These are phyloP conservation scores for Amphiprion ocellaris DNA, from an alignment of 2,113 vertebrate genomes.

Conservation along the genomic window DNA sequence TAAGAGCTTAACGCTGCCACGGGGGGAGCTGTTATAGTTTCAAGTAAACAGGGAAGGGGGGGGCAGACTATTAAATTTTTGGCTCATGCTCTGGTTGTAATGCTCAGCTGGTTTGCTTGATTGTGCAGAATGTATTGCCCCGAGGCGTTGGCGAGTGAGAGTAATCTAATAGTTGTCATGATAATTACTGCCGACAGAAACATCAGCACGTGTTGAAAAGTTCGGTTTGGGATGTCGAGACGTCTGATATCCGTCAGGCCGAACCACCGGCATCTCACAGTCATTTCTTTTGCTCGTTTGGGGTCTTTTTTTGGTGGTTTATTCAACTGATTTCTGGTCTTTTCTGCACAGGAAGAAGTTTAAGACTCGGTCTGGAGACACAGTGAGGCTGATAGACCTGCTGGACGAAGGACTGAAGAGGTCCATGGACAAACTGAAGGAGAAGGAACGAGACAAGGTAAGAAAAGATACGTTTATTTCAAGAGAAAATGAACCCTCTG, in stretches of 20 bases:
- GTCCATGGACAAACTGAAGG: conserved; percentile 97
- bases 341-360: conserved; percentile 93
- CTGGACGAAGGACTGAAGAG: conserved; percentile 95
- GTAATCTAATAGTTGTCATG: conserved; percentile 11
- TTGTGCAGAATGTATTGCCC: conserved; percentile 31
- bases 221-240: not conserved
- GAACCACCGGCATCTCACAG: not conserved
- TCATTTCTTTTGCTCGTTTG: not conserved
- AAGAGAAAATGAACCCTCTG: no score
- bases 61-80: conserved; percentile 42
- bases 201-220: not conserved
- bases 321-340: not conserved
- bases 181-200: not conserved
- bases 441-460: conserved; percentile 98
- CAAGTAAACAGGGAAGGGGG: conserved; percentile 31
- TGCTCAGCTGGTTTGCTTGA: conserved; percentile 52
- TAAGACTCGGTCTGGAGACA: conserved; percentile 97
- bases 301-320: not conserved
- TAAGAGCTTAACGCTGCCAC: conserved; percentile 49
- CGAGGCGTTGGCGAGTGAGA: conserved; percentile 1
- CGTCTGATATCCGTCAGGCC: no score
- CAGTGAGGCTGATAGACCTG: conserved; percentile 93
- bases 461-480: not conserved
- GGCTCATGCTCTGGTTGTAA: conserved; percentile 40
- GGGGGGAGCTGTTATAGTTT: conserved; percentile 41